phyloP scores from a whole-genome alignment of 2,113 vertebrate genomes.

The Zosterops hypoxanthus region DNA sequence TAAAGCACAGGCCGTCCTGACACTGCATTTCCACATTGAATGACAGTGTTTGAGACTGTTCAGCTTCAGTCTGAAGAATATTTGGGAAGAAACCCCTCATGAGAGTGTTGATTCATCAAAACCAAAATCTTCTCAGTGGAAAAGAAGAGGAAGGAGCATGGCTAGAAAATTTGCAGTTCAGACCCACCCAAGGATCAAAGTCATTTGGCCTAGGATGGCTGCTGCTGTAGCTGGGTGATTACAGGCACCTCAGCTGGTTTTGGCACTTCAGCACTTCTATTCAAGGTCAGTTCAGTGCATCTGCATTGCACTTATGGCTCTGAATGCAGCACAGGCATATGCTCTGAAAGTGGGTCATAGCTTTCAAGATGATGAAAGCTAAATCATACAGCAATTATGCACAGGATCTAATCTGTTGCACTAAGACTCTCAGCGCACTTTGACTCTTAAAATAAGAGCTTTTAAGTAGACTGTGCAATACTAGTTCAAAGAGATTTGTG shows the following conservation, averaged over 20 bases:
- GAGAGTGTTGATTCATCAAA: neutral
- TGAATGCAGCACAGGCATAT: neutral
- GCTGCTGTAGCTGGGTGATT: neutral
- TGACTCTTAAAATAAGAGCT: neutral
- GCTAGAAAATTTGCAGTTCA: neutral
- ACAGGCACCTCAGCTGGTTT: neutral
- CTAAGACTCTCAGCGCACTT: neutral
- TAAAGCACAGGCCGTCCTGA: neutral
- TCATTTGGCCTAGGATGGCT: neutral
- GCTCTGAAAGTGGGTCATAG: constrained; percentile 17
- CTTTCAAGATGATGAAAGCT: constrained; percentile 14
- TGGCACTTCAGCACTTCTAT: neutral
- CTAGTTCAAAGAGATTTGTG: neutral
- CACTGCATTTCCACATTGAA: neutral
- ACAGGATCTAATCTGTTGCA: neutral
- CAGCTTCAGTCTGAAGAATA: neutral
- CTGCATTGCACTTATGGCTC: neutral
- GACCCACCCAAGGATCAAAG: neutral
- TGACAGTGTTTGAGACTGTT: neutral
- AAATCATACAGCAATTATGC: neutral
- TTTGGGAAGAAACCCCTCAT: neutral
- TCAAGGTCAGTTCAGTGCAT: neutral
- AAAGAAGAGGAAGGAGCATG: neutral
- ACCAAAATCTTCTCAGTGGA: neutral
- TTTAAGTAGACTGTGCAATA: neutral